A percentile compares a stretch with the other conserved stretches of the same genome.
These are phyloP conservation scores for Diceros bicornis DNA, from an alignment of 2,797 vertebrate species.

Conservation along the genomic window DNA sequence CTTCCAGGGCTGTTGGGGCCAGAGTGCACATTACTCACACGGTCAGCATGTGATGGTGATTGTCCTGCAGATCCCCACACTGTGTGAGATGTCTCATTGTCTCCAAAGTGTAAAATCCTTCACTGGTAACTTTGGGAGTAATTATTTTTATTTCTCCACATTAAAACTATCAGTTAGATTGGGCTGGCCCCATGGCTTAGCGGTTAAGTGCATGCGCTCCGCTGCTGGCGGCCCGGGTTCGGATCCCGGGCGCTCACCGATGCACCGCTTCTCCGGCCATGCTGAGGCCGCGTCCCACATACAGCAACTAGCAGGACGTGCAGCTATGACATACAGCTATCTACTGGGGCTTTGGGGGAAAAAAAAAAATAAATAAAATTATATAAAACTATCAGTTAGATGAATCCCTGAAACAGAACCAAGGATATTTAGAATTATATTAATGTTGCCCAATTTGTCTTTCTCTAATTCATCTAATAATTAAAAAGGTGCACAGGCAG, in stretches of 20 bases:
- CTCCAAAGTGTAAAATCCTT: background rate
- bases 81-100: background rate
- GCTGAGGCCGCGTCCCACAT: too few relatives aligned
- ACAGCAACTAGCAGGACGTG: too few relatives aligned
- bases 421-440: slow-evolving; percentile 17
- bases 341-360: too few relatives aligned
- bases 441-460: background rate
- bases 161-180: background rate
- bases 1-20: background rate
- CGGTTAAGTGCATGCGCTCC: too few relatives aligned
- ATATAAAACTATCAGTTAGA: background rate
- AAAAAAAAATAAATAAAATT: too few relatives aligned
- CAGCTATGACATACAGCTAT: too few relatives aligned
- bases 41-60: background rate
- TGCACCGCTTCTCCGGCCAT: too few relatives aligned
- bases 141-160: background rate
- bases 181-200: too few relatives aligned
- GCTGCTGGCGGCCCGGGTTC: too few relatives aligned
- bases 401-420: background rate
- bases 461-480: background rate
- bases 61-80: too few relatives aligned
- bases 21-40: background rate
- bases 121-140: background rate
- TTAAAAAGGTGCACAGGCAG: background rate
- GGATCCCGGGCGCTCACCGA: too few relatives aligned